Conservation (phyloP, 2,113 vertebrate genomes). For the Charadrius vociferus region DNA sequence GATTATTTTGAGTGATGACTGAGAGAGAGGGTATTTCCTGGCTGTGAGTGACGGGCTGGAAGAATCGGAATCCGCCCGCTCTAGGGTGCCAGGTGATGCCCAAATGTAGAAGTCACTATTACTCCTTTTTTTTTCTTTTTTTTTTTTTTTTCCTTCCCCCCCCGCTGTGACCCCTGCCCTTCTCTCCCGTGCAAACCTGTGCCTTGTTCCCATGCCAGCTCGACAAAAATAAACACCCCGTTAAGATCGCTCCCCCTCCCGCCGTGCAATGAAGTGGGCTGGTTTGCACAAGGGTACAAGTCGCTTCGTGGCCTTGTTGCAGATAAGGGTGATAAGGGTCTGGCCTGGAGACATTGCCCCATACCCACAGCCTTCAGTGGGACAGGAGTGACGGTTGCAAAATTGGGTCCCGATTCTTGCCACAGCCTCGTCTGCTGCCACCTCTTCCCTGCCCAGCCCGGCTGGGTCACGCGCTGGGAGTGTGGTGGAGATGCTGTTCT, state of each 20-base stretch:
- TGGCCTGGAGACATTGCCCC: background rate
- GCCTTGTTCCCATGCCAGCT: background rate
- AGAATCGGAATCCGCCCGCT: background rate
- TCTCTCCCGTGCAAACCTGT: background rate
- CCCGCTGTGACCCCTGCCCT: background rate
- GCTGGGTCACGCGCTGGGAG: background rate
- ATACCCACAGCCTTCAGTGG: slow-evolving; percentile 4
- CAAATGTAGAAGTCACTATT: slow-evolving; percentile 2
- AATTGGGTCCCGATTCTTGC: background rate
- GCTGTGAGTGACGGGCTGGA: background rate
- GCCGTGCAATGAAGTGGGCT: background rate
- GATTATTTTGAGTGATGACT: slow-evolving; percentile 59
- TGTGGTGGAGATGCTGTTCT: background rate
- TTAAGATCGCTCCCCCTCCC: background rate
- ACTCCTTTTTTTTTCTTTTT: background rate
- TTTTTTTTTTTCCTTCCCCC: background rate
- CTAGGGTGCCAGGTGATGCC: background rate
- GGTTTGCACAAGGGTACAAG: background rate
- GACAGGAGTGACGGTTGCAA: slow-evolving; percentile 38
- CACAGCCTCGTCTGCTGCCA: background rate
- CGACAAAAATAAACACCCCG: background rate
- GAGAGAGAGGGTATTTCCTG: slow-evolving; percentile 52
- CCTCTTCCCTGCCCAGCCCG: background rate
- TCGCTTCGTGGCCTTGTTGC: background rate
- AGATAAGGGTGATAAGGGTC: slow-evolving; percentile 6